Evolutionary conservation across 2,797 vertebrate species (phyloP), one percentile per base, ranked within the genome.

Genomic region (Spondyliosoma cantharus): DNA sequence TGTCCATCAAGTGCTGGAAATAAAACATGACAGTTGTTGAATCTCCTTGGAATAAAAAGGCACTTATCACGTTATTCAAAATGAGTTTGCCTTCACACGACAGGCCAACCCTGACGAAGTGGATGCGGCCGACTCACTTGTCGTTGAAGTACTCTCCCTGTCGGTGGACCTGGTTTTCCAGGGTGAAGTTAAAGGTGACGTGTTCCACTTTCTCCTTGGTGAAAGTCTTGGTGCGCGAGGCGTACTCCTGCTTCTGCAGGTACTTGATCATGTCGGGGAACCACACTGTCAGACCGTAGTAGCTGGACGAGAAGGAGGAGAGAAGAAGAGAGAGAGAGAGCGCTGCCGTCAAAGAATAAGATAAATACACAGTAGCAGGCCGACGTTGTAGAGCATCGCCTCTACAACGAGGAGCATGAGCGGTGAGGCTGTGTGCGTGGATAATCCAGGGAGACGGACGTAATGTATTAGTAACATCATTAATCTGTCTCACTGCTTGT

Each of bases 181-280:
- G 90, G 2, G 98, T 99, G 94, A 99, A 99, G 95, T 99, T 99
- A 83, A 99, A 99, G 83, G 97, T 99, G 88, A 99, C 95, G 1
- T 98, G 97, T 27, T 97, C 95, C 2, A 99, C 96, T 1, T 92
- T 96, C 93, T 99, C 97, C n/a, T 96, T 96, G 9, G 92, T 89
- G 70, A 99, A 99, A 74, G 97, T 90, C 86, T 96, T 99, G 15
- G 97, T 98, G 86, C 97, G 96, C 0, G 97, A 95, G 0, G 96
- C 90, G 0, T 99, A 99, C 78, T 98, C 97, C 43, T 97, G 96
- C 89, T 95, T 93, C 91, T 99, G 98, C 72, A 99, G 93, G 84
- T 99, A 97, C 89, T 98, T 98, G 86, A 99, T 99, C 97, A 98
- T 98, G 93, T 99, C 98, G 0, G 98, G 98, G 92, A 99, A 98